Conservation (phyloP, 2,797 vertebrate species). For the Schizothorax lantsangensis region DNA sequence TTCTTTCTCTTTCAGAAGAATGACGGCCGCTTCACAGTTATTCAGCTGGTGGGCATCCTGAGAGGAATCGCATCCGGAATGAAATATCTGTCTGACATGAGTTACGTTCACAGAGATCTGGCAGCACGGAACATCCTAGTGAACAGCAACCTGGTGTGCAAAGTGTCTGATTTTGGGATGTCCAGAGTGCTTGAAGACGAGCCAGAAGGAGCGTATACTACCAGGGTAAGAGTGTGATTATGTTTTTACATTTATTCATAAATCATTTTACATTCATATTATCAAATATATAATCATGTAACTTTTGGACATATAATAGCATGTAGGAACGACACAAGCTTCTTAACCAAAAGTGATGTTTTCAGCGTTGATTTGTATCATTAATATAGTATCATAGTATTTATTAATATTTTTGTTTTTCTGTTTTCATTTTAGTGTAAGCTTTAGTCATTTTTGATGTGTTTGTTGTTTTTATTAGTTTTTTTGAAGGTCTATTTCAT, state of each 20-base stretch:
- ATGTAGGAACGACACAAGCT: not conserved
- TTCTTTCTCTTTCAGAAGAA: slow-evolving; percentile 55
- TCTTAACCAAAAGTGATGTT: not conserved
- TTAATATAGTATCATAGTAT: not conserved
- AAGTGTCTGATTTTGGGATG: slow-evolving; percentile 63
- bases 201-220: slow-evolving; percentile 61
- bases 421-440: not conserved
- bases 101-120: slow-evolving; percentile 61
- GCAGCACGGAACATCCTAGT: slow-evolving; percentile 62
- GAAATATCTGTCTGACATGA: slow-evolving; percentile 62
- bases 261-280: not conserved
- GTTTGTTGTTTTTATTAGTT: no score
- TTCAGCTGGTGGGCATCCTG: slow-evolving; percentile 63
- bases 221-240: slow-evolving; percentile 49
- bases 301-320: not conserved
- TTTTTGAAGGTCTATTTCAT: not conserved
- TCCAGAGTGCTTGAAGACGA: slow-evolving; percentile 63
- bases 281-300: not conserved
- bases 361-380: not conserved
- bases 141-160: slow-evolving; percentile 62
- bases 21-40: slow-evolving; percentile 62
- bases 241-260: slow-evolving; percentile 2
- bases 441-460: not conserved
- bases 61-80: slow-evolving; percentile 61
- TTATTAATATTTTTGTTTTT: not conserved